Base-by-base conservation (phyloP, 2,888 invertebrate genomes). In the Lasioglossum vierecki region DNA sequence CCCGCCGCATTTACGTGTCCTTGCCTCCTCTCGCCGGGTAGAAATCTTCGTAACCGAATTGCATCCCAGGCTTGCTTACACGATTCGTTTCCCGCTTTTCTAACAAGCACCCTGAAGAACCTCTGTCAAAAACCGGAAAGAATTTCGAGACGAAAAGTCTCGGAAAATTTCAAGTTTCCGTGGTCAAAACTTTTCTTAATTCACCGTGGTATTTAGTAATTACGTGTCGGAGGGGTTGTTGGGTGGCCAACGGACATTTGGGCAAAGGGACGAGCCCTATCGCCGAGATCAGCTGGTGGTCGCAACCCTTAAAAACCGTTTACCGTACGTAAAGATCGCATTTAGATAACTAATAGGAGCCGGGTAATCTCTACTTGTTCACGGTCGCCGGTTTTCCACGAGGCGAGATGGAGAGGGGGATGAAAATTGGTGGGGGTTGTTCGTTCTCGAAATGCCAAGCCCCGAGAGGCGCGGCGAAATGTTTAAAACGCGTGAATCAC, bases 401-500 rank as follows among this genome's bases (percentile, higher is more conserved):
- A 2, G 39, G 18, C 35, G 9, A 18, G 35, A 30, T 15, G 60
- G 5, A 8, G 15, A 8, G 18, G 11, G 8, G 8, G 5, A n/a
- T 44, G 39, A 79, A 70, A 74, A 82, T 22, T n/a, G 53, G 26
- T 3, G 18, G 57, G 35, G 46, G 26, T 63, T 44, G 73, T 63
- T 46, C 30, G 39, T 63, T 74, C 44, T 8, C 13, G 39, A 30
- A n/a, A 76, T 35, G 49, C 39, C 60, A 15, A 26, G 39, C 30
- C 15, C 13, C 46, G n/a, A 4, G 22, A 15, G 73, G 15, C 35
- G 13, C n/a, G 71, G 70, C 4, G 49, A 70, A 80, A 77, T 74
- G 77, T 53, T 79, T 66, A n/a, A 80, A 80, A 80, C 79, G 83
- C 75, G 75, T 39, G 84, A 80, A 85, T 80, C 80, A 49, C 71